Base-by-base conservation (phyloP, 1,140 invertebrate genomes). In the Bombyx mandarina region DNA sequence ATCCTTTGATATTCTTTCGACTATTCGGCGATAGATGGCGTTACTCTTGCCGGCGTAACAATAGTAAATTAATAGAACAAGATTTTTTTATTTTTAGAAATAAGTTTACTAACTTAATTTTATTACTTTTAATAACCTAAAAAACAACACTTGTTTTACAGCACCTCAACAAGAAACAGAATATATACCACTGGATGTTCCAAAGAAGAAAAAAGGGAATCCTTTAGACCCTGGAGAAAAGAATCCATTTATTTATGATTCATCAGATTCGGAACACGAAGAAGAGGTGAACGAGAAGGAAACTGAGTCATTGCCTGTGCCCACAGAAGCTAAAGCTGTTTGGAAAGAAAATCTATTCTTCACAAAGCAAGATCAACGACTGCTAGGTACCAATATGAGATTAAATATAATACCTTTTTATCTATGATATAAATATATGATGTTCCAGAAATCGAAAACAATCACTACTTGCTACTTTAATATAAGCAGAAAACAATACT, bases 191-290 rank as follows among this genome's bases (percentile, higher is more conserved):
- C 12, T 77, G 45, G 58, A 69, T 66, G 62, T 49, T 55, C 56
- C 71, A 51, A 82, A 76, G 51, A 71, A 82, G 26, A 83, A 83
- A 79, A 63, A 82, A 8, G 82, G 77, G 67, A 81, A 89, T 62
- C 80, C 82, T 9, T 54, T 87, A 7, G 75, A 87, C 55, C 77
- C 65, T n/a, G 68, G 72, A 57, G 73, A 77, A 67, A 86, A 82
- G 67, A 91, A 91, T 76, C 88, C 89, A 8, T 92, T 92, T 76
- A 86, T 89, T n/a, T 91, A 91, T 74, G 91, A 92, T 71, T 91
- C 91, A 57, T 91, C 90, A 26, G 90, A 91, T 58, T 86, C 88
- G 52, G 90, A 91, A 62, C 80, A 86, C 69, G 89, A 90, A 66
- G 77, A 81, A 56, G 68, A 79, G 35, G 65, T 72, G 45, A 65